These are phyloP conservation scores for Podarcis cretensis DNA, from an alignment of 2,113 vertebrate genomes.

Conservation along the genomic window DNA sequence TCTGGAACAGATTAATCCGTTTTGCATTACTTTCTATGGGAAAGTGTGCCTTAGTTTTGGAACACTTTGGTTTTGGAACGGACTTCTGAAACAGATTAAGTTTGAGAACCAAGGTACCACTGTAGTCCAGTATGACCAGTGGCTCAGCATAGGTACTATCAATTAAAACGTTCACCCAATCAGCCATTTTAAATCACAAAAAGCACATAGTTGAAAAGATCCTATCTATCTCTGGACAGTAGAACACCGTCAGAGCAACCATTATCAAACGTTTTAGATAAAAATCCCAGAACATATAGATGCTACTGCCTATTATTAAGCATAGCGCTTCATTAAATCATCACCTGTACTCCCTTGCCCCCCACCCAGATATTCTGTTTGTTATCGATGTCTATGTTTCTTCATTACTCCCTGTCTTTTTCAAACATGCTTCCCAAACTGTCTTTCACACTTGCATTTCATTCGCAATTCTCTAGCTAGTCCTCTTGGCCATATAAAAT, in stretches of 20 bases:
- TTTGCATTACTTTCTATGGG: too few relatives aligned
- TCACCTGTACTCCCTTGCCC: neutral
- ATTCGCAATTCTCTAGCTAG: slow-evolving; percentile 49
- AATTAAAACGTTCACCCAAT: neutral
- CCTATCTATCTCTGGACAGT: neutral
- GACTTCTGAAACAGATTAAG: too few relatives aligned
- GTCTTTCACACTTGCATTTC: slow-evolving; percentile 57
- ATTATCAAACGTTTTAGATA: slow-evolving; percentile 20
- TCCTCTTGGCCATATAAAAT: slow-evolving; percentile 64
- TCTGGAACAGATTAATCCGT: too few relatives aligned
- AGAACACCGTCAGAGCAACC: neutral
- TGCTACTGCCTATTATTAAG: slow-evolving; percentile 51
- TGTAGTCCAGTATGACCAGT: neutral
- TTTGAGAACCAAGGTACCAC: too few relatives aligned
- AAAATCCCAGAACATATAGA: slow-evolving; percentile 23
- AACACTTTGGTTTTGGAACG: too few relatives aligned
- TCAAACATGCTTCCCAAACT: slow-evolving; percentile 20
- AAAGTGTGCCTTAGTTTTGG: too few relatives aligned
- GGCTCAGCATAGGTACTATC: neutral
- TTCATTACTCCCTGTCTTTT: slow-evolving; percentile 31
- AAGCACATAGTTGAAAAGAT: neutral
- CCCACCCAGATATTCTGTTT: neutral
- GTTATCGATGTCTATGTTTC: neutral
- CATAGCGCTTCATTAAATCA: neutral
- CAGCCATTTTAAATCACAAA: neutral